Evolutionary conservation across 2,113 vertebrate genomes (phyloP), one percentile per base, ranked within the genome.

Genomic region (Hylia prasina): DNA sequence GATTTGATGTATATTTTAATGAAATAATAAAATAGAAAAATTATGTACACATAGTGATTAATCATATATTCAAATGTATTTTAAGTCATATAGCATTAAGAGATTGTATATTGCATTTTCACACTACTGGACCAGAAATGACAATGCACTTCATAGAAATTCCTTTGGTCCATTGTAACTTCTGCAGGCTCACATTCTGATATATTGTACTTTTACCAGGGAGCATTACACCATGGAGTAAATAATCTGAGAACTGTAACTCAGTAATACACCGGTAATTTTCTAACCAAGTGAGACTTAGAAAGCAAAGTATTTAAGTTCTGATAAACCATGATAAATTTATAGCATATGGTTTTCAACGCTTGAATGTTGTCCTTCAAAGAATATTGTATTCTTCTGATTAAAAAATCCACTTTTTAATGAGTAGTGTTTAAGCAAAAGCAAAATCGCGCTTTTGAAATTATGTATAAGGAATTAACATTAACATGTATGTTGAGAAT

Each of bases 141-240:
- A 4, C 16, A 72, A 68, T 15, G 7, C 2, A 44, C 6, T 40
- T 76, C 14, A 57, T 0, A 39, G 22, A 81, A 87, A 77, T 69
- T 33, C 50, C 9, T 51, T 66, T 71, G 31, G 7, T 15, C 15
- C 0, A 0, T 44, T 5, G 1, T 42, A 71, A 48, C 1, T 50
- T 91, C 33, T 80, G 7, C 27, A 91, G 35, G 20, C 10, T 9
- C 6, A 40, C 8, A 15, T 54, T 85, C 33, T 42, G 37, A 45
- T 28, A 7, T 37, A 31, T 65, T 70, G 21, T 51, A 17, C 18
- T 65, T 73, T 47, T 33, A 44, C 14, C 22, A 22, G 25, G 16
- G 21, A 82, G 1, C 18, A 25, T 53, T 66, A 7, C 20, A 71
- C 4, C 7, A n/a, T 35, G 17, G 17, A 73, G 7, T 48, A 61